These are phyloP conservation scores for Anser brachyrhynchus DNA, from an alignment of 2,113 vertebrate genomes.

Conservation along the genomic window DNA sequence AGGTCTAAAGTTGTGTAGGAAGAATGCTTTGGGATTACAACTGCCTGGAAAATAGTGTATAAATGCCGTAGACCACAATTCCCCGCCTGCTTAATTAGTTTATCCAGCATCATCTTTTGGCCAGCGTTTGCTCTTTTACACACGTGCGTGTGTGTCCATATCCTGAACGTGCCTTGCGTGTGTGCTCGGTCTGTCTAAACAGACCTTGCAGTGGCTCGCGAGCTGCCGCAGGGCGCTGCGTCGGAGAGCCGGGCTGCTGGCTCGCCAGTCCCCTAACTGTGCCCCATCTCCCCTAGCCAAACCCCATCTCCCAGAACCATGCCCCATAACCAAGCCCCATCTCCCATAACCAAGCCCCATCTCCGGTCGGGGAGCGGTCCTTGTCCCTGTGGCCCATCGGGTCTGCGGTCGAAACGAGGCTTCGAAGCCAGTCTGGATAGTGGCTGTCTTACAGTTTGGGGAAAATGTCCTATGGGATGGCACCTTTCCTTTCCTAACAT, in stretches of 20 bases:
- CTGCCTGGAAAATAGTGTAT: constrained; percentile 53
- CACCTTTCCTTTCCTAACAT: background rate
- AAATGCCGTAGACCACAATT: constrained; percentile 57
- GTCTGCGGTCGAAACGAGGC: constrained; percentile 24
- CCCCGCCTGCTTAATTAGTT: constrained; percentile 57
- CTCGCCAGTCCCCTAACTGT: background rate
- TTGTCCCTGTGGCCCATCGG: constrained; percentile 18
- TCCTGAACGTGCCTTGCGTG: constrained; percentile 76
- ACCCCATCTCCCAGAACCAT: too few relatives aligned
- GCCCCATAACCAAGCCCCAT: too few relatives aligned
- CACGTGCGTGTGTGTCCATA: background rate
- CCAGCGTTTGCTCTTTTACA: constrained; percentile 70
- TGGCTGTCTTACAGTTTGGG: constrained; percentile 55
- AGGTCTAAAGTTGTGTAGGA: background rate
- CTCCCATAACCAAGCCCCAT: too few relatives aligned
- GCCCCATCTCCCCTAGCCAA: too few relatives aligned
- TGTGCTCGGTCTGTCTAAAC: constrained; percentile 45
- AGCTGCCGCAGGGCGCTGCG: background rate
- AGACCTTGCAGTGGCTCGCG: background rate
- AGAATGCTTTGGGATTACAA: background rate
- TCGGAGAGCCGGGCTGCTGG: background rate
- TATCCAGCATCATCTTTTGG: constrained; percentile 32
- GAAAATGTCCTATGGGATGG: constrained; percentile 29
- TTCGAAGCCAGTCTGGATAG: background rate
- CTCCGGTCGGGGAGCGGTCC: background rate